phyloP scores from a whole-genome alignment of 2,888 invertebrate species.

The Hybos culiciformis region DNA sequence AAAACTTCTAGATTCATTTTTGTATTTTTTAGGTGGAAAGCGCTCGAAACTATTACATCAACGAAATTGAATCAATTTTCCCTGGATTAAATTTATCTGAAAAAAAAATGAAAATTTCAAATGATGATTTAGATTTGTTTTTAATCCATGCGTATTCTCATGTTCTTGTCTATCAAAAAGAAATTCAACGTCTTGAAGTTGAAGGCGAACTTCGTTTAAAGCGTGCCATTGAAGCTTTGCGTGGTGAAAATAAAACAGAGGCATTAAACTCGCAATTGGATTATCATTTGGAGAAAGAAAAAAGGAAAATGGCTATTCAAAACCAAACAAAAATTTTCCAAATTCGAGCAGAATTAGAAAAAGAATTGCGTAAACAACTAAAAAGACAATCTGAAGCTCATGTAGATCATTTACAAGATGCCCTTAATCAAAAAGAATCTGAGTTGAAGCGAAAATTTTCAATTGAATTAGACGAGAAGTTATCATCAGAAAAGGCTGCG shows the following conservation, averaged over 20 bases:
- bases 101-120: constrained; percentile 47
- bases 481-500: constrained; percentile 50
- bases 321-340: constrained; percentile 53
- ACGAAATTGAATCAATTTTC: constrained; percentile 55
- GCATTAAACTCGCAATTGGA: constrained; percentile 45
- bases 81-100: constrained; percentile 55
- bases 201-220: constrained; percentile 47
- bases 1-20: too few species aligned
- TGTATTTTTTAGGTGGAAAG: constrained; percentile 29
- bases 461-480: constrained; percentile 49
- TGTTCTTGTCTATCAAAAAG: constrained; percentile 62
- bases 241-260: constrained; percentile 41
- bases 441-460: constrained; percentile 40
- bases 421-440: constrained; percentile 41
- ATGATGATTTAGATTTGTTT: constrained; percentile 57
- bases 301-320: constrained; percentile 48
- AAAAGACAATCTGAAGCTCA: constrained; percentile 78
- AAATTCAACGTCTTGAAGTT: constrained; percentile 56
- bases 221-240: constrained; percentile 47
- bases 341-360: constrained; percentile 52
- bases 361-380: constrained; percentile 60
- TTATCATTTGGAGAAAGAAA: constrained; percentile 55
- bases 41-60: constrained; percentile 45
- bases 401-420: constrained; percentile 63
- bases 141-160: constrained; percentile 65